Percentiles rank a stretch among this genome's conserved stretches.
phyloP scores from a whole-genome alignment of 2,888 invertebrate genomes.

The Patella caerulea region DNA sequence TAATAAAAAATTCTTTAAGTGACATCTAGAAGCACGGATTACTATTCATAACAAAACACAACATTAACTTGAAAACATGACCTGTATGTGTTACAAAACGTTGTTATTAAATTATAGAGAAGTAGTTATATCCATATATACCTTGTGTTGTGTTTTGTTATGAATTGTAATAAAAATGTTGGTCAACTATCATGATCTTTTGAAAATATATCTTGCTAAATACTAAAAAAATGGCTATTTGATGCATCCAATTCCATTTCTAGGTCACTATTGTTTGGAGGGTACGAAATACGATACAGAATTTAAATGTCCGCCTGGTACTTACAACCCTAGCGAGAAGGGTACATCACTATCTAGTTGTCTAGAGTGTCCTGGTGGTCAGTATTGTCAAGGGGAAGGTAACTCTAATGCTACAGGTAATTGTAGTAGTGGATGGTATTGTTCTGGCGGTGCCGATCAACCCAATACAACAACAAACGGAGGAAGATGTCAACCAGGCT shows the following conservation, averaged over 20 bases:
- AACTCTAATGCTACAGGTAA: constrained; percentile 61
- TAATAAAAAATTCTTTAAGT: too few relatives aligned
- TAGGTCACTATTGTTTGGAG: constrained; percentile 66
- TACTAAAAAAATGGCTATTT: too few relatives aligned
- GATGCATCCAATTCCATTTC: not conserved
- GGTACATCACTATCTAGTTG: constrained; percentile 52
- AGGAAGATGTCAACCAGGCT: constrained; percentile 61
- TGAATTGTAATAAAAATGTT: too few relatives aligned
- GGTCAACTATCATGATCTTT: too few relatives aligned
- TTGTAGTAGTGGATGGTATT: constrained; percentile 64
- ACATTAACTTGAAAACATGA: too few relatives aligned
- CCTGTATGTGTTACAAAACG: too few relatives aligned
- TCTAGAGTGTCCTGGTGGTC: constrained; percentile 61
- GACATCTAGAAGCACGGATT: too few relatives aligned
- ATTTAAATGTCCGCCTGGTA: constrained; percentile 62
- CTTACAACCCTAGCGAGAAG: constrained; percentile 56
- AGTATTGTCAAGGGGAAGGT: constrained; percentile 64
- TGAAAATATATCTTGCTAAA: not conserved
- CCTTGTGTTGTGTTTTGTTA: too few relatives aligned
- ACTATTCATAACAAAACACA: too few relatives aligned
- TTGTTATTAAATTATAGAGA: too few relatives aligned
- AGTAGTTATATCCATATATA: too few relatives aligned
- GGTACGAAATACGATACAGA: constrained; percentile 60
- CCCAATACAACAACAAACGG: constrained; percentile 61
- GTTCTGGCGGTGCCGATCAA: constrained; percentile 54